Evolutionary conservation across 2,113 vertebrate species (phyloP).

Genomic region (Tachysurus vachellii): DNA sequence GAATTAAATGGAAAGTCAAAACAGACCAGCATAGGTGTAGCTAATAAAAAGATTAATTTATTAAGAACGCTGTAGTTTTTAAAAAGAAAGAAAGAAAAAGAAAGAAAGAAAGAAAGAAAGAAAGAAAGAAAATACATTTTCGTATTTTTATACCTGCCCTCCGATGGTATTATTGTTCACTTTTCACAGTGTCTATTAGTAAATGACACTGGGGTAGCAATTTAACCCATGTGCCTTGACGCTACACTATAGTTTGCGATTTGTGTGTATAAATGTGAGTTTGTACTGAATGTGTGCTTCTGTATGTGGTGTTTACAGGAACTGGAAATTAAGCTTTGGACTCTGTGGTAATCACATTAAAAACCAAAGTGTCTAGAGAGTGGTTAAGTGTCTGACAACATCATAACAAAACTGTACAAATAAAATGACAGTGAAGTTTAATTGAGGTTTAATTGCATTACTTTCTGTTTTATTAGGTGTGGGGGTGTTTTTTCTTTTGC

Average conservation of each 20-base stretch:
- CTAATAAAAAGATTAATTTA: background rate
- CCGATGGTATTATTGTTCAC: background rate
- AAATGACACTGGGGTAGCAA: background rate
- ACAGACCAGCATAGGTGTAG: background rate
- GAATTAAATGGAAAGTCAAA: background rate
- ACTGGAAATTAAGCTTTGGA: conserved; percentile 17
- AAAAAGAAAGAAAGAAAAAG: background rate
- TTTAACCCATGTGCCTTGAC: too few species aligned
- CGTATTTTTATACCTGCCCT: background rate
- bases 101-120: too few species aligned
- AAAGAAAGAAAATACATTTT: too few species aligned
- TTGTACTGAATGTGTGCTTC: background rate
- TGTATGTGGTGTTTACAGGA: conserved; percentile 19
- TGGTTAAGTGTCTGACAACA: conserved; percentile 40
- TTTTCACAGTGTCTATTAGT: background rate
- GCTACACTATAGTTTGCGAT: background rate
- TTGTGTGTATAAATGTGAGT: background rate
- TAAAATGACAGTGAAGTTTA: conserved; percentile 50
- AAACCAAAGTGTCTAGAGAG: conserved; percentile 46
- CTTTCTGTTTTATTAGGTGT: conserved; percentile 49
- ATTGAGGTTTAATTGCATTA: conserved; percentile 52
- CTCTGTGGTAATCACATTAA: conserved; percentile 47
- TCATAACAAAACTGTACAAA: conserved; percentile 45
- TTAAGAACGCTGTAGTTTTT: background rate
- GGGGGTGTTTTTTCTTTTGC: conserved; percentile 34